Evolutionary conservation across 2,888 invertebrate genomes (phyloP), one percentile per base, ranked within the genome.

Genomic region (Drosophila neonasuta): DNA sequence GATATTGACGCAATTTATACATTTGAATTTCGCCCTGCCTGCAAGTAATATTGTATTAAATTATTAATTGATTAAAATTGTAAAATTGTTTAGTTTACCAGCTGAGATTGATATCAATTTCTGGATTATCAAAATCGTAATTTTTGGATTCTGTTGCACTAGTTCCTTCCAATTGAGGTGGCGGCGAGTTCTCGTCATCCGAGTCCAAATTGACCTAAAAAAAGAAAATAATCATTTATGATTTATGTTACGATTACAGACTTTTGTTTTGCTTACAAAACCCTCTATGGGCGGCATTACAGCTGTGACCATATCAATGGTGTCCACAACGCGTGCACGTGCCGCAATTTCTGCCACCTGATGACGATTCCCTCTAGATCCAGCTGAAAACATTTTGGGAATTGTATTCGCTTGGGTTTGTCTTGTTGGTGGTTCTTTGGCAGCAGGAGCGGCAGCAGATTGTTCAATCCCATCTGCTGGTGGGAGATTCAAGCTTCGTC

Each of bases 1-100:
- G 90, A 65, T 88, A 77, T 66, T 81, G 83, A 3, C 89, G 80
- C 11, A 87, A 39, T n/a, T 79, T 72, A 54, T 89, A 87, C 32
- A 64, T 34, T 67, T 89, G 87, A 0, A 86, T 77, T 56, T 83
- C 80, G 2, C 87, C 88, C 0, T 78, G 77, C 90, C 90, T 80
- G 46, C 5, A 60, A 51, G 0, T 0, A 6, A 5, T 30, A 10
- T 32, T 20, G 7, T 42, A 9, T n/a, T 4, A 24, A 5, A 24
- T 5, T 24, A 5, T 5, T 24, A 1, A 24, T 24, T 24, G 24
- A 24, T n/a, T 41, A 17, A 2, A 10, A 15, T 10, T 17, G 2
- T 15, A 1, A 11, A 15, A 44, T 5, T n/a, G 8, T 9, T 2
- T 29, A 15, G n/a, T 29, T 34, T 57, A 85, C 80, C 86, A 90